phyloP scores from a whole-genome alignment of 2,888 invertebrate genomes.

The Hyalella azteca region DNA sequence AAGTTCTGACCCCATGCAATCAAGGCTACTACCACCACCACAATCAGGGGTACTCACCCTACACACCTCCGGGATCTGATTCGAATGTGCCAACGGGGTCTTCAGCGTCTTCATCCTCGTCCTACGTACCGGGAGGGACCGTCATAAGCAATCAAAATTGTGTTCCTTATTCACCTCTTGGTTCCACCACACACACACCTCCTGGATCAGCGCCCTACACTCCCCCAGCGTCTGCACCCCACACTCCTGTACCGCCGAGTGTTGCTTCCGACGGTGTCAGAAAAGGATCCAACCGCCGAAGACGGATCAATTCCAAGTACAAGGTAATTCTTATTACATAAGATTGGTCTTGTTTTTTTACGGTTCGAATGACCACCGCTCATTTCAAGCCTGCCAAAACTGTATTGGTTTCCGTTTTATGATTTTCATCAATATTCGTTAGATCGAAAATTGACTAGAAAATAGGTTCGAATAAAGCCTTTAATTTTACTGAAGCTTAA shows the following conservation, averaged over 20 bases:
- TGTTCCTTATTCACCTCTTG: not conserved
- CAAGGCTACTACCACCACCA: conserved; percentile 37
- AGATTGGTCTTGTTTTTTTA: too few species aligned
- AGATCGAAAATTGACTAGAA: too few species aligned
- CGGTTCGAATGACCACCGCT: too few species aligned
- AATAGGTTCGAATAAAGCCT: too few species aligned
- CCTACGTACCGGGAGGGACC: not conserved
- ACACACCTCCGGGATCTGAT: conserved; percentile 31
- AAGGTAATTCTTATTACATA: not conserved
- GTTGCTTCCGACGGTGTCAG: conserved; percentile 1
- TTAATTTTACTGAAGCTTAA: too few species aligned
- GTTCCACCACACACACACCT: not conserved
- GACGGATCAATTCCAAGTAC: conserved; percentile 31
- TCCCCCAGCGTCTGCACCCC: conserved; percentile 20
- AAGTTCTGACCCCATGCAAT: conserved; percentile 33
- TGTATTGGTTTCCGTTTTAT: too few species aligned
- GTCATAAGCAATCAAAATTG: not conserved
- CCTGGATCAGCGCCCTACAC: conserved; percentile 10
- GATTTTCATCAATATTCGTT: too few species aligned
- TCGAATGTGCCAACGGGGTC: not conserved
- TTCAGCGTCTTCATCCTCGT: not conserved
- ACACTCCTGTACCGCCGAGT: conserved; percentile 22
- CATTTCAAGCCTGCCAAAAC: not conserved
- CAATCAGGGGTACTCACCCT: conserved; percentile 19
- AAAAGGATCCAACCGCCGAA: conserved; percentile 26